Evolutionary conservation across 2,113 vertebrate species (phyloP), one percentile per base, ranked within the genome.

Genomic region (Rattus rattus): DNA sequence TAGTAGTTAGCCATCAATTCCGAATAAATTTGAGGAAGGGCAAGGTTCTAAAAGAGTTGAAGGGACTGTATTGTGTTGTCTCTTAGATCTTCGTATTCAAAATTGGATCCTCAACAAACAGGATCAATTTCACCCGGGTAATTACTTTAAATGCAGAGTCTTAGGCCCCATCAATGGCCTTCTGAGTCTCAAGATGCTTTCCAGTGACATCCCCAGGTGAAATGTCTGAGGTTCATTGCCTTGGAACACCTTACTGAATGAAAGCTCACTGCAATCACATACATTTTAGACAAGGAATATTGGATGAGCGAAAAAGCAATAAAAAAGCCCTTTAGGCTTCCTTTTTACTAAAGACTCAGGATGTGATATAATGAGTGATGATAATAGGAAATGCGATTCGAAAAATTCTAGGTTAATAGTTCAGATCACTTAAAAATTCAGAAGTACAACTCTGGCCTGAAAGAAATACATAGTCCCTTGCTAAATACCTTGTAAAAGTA

Each of bases 381-480:
- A 77, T 26, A 63, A 81, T 8, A 96, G 33, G 33, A 81, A 97
- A 65, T 81, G 0, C 59, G 69, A 54, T n/a, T 56, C 20, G 16
- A 72, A 91, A 92, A 80, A 56, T 33, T 94, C 63, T 67, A 87
- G 85, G 81, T 54, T 77, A 52, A 84, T 92, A 19, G 56, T 79
- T 17, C 24, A 54, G 39, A 69, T 49, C 20, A 52, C 65, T 85
- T 91, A 91, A 91, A 90, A 94, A 54, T 76, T 59, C 59, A 52
- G 54, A 52, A 81, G 63, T 43, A 69, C 63, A 92, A 72, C 47
- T 36, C n/a, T 77, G 24, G 59, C 39, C 30, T 59, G 47, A 97
- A 91, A 75, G 83, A 94, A 87, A 70, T 39, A 49, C 16, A n/a
- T 47, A 22, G 90, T 79, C 36, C 63, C 43, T 89, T 65, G 36